Evolutionary conservation across 1,140 invertebrate species (phyloP), one percentile per base, ranked within the genome.

Genomic region (Drosophila simulans): DNA sequence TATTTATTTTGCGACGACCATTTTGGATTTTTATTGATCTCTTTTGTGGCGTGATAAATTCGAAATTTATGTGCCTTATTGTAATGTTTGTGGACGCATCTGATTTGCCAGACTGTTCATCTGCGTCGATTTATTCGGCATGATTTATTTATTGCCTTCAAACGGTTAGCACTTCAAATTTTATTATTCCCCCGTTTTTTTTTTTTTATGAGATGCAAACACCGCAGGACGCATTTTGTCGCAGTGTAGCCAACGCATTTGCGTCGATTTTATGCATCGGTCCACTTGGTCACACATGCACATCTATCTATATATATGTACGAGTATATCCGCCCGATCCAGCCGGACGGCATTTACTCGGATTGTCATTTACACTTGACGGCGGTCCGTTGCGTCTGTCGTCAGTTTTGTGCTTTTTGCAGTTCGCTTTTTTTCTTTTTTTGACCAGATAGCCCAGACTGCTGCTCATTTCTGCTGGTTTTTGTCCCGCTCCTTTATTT

Each of bases 331-430:
- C 53, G 54, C n/a, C 39, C 20, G 59, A 40, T 58, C 54, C 37
- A 63, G 56, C 59, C 59, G 59, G 59, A 59, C 63, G 64, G 54
- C 60, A 68, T 70, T 70, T 70, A 49, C 68, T 70, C 45, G 64
- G 55, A 70, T 70, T 70, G 68, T 70, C 65, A 70, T 70, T 70
- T 70, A 70, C 64, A 70, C 68, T 70, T 70, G 68, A 70, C 35
- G 66, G 63, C 34, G 27, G 62, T 69, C 66, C 63, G 63, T 46
- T 43, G 40, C 42, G 42, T 45, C 17, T 45, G 42, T 15, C 25
- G 65, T 69, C 39, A 22, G 48, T 51, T 31, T 27, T 10, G 7
- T 10, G 31, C 31, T 31, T 31, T 31, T 31, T 8, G 31, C 31
- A 7, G 8, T 27, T 27, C 7, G 27, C 27, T 27, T 27, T 27